Percentiles rank a stretch among this genome's conserved stretches.
Conservation (phyloP, 2,797 vertebrate species). For the Chlorospingus semifuscus region DNA sequence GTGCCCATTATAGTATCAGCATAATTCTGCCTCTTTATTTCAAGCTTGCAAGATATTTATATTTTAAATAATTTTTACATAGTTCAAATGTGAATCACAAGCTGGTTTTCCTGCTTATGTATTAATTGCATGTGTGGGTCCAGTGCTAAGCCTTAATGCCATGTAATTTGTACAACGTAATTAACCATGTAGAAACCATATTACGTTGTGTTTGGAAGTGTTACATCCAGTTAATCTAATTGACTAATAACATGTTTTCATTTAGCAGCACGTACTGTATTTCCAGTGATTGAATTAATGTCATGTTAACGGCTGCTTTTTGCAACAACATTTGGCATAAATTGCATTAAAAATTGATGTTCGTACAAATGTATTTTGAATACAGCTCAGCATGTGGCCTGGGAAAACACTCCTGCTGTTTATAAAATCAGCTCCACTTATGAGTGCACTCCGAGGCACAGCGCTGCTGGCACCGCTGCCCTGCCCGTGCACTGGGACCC, state of each 20-base stretch:
- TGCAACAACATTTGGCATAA: conserved; percentile 70
- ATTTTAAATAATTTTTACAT: background rate
- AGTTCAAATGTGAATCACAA: background rate
- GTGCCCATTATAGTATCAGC: background rate
- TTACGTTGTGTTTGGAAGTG: conserved; percentile 26
- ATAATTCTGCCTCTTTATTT: background rate
- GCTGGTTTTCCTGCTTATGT: background rate
- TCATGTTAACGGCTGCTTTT: conserved; percentile 66
- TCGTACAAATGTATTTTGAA: conserved; percentile 66
- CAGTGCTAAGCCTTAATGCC: conserved; percentile 25
- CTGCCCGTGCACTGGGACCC: fast-evolving
- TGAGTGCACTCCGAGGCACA: background rate
- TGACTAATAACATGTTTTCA: conserved; percentile 67
- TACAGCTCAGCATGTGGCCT: conserved; percentile 56
- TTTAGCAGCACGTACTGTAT: conserved; percentile 62
- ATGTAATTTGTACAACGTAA: conserved; percentile 6
- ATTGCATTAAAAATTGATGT: conserved; percentile 73
- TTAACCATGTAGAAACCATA: conserved; percentile 62
- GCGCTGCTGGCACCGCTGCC: fast-evolving
- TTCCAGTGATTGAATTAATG: conserved; percentile 70
- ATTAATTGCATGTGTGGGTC: conserved; percentile 19
- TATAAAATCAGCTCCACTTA: background rate
- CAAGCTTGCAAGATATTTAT: background rate
- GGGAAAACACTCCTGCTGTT: conserved; percentile 52
- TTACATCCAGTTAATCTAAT: conserved; percentile 64